phyloP scores from a whole-genome alignment of 2,888 invertebrate genomes.

The Subacronicta megacephala region DNA sequence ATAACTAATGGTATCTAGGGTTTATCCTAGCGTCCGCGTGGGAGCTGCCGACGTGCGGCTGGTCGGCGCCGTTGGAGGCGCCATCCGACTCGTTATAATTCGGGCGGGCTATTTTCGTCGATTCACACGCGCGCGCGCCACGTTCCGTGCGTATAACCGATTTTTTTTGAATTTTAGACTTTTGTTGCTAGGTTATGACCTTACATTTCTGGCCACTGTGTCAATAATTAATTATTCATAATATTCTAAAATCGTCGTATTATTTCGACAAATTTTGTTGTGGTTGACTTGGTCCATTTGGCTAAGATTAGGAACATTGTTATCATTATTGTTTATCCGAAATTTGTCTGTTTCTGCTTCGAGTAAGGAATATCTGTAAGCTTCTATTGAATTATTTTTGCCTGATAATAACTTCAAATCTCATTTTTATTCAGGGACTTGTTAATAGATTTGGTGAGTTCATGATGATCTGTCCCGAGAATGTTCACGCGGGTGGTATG shows the following conservation, averaged over 20 bases:
- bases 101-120: constrained; percentile 87
- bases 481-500: constrained; percentile 41
- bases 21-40: constrained; percentile 60
- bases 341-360: neutral
- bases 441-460: constrained; percentile 14
- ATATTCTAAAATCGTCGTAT: no score
- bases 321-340: constrained; percentile 25
- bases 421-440: constrained; percentile 8
- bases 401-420: constrained; percentile 11
- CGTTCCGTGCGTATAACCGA: constrained; percentile 75
- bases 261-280: constrained; percentile 19
- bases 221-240: neutral
- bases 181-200: constrained; percentile 59
- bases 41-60: constrained; percentile 68
- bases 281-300: constrained; percentile 32
- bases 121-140: constrained; percentile 83
- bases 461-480: constrained; percentile 33
- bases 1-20: constrained; percentile 56
- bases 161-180: constrained; percentile 74
- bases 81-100: constrained; percentile 86
- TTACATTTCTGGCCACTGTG: constrained; percentile 34
- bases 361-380: constrained; percentile 14
- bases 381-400: constrained; percentile 19
- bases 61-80: constrained; percentile 83
- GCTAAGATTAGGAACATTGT: constrained; percentile 33